These are phyloP conservation scores for Myotis pilosus DNA, from an alignment of 2,797 vertebrate species.

Conservation along the genomic window DNA sequence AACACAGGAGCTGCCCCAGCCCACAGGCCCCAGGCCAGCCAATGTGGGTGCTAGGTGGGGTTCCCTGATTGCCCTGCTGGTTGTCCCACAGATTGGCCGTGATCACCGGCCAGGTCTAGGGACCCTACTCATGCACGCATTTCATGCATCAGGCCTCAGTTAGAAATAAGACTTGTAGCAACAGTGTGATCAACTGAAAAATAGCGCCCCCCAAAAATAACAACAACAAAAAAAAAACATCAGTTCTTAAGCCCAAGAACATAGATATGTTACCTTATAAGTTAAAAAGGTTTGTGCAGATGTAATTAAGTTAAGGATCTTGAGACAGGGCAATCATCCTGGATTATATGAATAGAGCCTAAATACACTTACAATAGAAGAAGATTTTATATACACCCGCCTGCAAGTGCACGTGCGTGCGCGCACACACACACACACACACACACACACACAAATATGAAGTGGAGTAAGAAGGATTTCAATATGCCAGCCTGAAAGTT, in stretches of 20 bases:
- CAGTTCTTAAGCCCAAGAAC: neutral
- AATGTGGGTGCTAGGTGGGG: too few species aligned
- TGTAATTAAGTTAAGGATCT: neutral
- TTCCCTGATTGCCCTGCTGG: too few species aligned
- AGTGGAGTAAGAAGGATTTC: neutral
- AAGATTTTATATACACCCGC: neutral
- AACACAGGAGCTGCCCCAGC: too few species aligned
- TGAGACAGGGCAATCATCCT: neutral
- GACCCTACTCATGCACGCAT: too few species aligned
- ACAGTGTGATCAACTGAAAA: neutral
- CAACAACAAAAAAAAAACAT: neutral
- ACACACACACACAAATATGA: neutral
- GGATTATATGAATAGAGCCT: neutral
- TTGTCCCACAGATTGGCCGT: too few species aligned
- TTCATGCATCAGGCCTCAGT: too few species aligned
- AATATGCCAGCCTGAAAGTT: neutral
- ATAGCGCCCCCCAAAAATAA: fast-evolving
- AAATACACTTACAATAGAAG: neutral
- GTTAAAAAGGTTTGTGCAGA: neutral
- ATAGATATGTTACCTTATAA: neutral
- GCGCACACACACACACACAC: neutral
- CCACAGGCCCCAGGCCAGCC: too few species aligned
- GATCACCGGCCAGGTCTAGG: too few species aligned
- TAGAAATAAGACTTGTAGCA: neutral
- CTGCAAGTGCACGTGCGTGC: fast-evolving